Conservation (phyloP, 2,888 invertebrate genomes). For the Alviniconcha strummeri region DNA sequence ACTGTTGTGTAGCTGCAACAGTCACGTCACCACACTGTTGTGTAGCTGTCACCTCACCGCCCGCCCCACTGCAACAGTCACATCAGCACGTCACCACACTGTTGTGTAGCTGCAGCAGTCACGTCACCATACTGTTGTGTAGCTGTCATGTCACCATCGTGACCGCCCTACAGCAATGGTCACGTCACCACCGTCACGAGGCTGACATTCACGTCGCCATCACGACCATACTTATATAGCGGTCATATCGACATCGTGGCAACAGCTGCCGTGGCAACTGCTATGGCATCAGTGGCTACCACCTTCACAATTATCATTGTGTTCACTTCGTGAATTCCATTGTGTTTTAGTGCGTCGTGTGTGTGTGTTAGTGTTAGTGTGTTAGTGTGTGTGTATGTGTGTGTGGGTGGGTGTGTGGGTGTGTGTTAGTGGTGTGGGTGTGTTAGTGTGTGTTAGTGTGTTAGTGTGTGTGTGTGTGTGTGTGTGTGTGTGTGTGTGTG, state of each 20-base stretch:
- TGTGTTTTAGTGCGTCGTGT: too few species aligned
- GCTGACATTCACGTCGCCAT: not conserved
- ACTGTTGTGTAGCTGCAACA: not conserved
- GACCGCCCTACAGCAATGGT: not conserved
- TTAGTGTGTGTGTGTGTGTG: too few species aligned
- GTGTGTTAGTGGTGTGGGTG: too few species aligned
- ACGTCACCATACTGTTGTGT: not conserved
- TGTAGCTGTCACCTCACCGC: not conserved
- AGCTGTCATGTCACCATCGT: not conserved
- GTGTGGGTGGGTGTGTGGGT: too few species aligned
- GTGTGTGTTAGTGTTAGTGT: too few species aligned
- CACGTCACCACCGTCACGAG: not conserved
- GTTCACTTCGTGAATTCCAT: too few species aligned
- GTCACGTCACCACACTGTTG: not conserved
- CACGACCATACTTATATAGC: not conserved
- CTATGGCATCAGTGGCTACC: not conserved
- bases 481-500: too few species aligned
- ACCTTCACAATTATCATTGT: not conserved
- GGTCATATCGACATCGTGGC: not conserved
- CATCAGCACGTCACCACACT: not conserved
- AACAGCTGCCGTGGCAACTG: not conserved
- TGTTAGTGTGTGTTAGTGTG: too few species aligned
- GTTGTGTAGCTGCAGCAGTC: not conserved
- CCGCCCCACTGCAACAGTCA: not conserved
- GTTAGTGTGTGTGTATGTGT: too few species aligned